Evolutionary conservation across 2,113 vertebrate genomes (phyloP), one percentile per base, ranked within the genome.

Genomic region (Ceratotherium simum): DNA sequence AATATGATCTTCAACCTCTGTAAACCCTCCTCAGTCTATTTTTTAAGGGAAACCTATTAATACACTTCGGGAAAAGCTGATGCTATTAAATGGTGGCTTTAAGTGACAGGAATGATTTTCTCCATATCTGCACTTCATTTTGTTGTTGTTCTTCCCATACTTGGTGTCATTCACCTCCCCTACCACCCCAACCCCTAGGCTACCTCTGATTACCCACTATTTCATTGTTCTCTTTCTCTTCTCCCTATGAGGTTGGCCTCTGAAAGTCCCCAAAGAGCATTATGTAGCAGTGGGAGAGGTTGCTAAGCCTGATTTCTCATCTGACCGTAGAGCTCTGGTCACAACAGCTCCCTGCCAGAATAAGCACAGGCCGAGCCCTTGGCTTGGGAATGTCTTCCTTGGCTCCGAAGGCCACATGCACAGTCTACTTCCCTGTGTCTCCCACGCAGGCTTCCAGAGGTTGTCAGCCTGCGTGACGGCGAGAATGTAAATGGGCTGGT

Each of bases 321-420:
- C 54, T 73, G 82, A 67, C 72, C 1, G 58, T 91, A 78, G 96
- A 92, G 82, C 92, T 96, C 72, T 87, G 86, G 70, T 97, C 95
- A 67, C 88, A 76, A 58, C n/a, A 67, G 90, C 97, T 97, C 96
- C 82, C 95, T 97, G 91, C 73, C 94, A 92, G 87, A 78, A 42
- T 21, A 76, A 33, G 42, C 87, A 72, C 14, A 69, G 62, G 23
- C 46, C 23, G 29, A 33, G 46, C 14, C 25, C 0, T 27, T 58
- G 78, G 48, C 58, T 12, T 39, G 29, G 82, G 65, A 58, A 31
- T 42, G 23, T 27, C 82, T 39, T 7, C 83, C 36, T 36, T 90
- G 23, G 67, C 56, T 58, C 33, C 0, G 18, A 36, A 25, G 87
- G 64, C 80, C 8, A 0, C 0, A 0, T 0, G 23, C 33, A 5